phyloP scores from a whole-genome alignment of 2,888 invertebrate species.

The Apodemia zela region DNA sequence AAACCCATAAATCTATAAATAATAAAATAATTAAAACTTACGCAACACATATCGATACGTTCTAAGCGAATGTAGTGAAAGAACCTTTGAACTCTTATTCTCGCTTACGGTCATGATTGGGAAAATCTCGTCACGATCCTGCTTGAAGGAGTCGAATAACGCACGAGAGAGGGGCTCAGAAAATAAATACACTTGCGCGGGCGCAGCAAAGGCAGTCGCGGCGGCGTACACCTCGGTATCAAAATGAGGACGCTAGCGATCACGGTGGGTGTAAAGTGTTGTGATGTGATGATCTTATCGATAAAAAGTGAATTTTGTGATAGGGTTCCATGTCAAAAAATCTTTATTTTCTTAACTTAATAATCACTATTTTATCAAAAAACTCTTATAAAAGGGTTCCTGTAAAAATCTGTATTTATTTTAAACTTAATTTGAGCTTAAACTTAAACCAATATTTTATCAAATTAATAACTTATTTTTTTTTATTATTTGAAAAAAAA shows the following conservation, averaged over 20 bases:
- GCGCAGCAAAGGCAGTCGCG: slow-evolving; percentile 51
- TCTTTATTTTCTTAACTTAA: no score
- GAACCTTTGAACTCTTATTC: slow-evolving; percentile 31
- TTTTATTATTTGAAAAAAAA: no score
- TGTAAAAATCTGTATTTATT: no score
- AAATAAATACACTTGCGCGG: slow-evolving; percentile 54
- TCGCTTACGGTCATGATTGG: slow-evolving; percentile 35
- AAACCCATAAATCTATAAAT: not conserved
- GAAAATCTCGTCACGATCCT: slow-evolving; percentile 36
- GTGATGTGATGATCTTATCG: slow-evolving; percentile 34
- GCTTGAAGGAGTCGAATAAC: slow-evolving; percentile 31
- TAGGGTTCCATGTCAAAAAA: not conserved
- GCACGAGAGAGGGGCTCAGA: slow-evolving; percentile 53
- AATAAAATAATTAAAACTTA: slow-evolving; percentile 5
- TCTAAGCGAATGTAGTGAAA: slow-evolving; percentile 21
- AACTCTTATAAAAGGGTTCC: no score
- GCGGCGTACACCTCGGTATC: slow-evolving; percentile 50
- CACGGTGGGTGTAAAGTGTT: slow-evolving; percentile 57
- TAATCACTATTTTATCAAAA: no score
- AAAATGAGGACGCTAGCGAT: slow-evolving; percentile 67
- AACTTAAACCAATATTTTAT: no score
- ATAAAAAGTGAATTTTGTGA: slow-evolving; percentile 17
- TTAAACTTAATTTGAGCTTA: no score
- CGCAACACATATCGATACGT: slow-evolving; percentile 12
- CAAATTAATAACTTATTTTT: no score